phyloP scores from a whole-genome alignment of 1,140 invertebrate species.

The Drosophila malerkotliana region DNA sequence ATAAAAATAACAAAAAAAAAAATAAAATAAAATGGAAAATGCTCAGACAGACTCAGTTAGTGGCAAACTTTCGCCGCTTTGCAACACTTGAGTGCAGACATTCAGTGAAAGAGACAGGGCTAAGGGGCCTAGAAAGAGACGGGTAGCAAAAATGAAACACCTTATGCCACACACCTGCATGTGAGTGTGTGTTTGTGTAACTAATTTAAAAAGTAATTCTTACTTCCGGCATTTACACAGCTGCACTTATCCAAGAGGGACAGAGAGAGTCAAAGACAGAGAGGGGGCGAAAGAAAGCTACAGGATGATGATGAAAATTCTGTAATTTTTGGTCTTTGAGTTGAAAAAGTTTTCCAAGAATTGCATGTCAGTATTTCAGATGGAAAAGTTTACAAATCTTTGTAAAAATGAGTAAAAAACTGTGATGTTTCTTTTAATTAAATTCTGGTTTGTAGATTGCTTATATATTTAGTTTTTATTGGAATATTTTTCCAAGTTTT shows the following conservation, averaged over 20 bases:
- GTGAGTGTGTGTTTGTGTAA: constrained; percentile 42
- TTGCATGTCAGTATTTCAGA: too few species aligned
- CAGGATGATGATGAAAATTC: neutral
- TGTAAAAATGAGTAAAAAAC: neutral
- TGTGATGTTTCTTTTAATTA: neutral
- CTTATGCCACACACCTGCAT: constrained; percentile 17
- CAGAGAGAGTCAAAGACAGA: neutral
- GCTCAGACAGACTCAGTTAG: constrained; percentile 29
- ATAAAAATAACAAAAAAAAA: constrained; percentile 17
- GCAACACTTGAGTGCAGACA: constrained; percentile 60
- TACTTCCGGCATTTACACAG: constrained; percentile 80
- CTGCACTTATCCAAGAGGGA: constrained; percentile 52
- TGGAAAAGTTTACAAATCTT: neutral
- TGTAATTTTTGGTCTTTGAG: neutral
- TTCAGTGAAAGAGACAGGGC: constrained; percentile 7
- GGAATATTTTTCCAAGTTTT: too few species aligned
- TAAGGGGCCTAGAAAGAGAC: neutral
- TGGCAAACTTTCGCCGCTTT: constrained; percentile 67
- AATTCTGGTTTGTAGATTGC: neutral
- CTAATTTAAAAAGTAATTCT: constrained; percentile 82
- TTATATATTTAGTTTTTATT: too few species aligned
- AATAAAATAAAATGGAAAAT: constrained; percentile 24
- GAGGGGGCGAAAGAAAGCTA: neutral
- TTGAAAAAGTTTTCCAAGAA: neutral
- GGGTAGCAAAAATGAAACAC: constrained; percentile 59